phyloP scores from a whole-genome alignment of 2,797 vertebrate species.

The Acanthurus tractus region DNA sequence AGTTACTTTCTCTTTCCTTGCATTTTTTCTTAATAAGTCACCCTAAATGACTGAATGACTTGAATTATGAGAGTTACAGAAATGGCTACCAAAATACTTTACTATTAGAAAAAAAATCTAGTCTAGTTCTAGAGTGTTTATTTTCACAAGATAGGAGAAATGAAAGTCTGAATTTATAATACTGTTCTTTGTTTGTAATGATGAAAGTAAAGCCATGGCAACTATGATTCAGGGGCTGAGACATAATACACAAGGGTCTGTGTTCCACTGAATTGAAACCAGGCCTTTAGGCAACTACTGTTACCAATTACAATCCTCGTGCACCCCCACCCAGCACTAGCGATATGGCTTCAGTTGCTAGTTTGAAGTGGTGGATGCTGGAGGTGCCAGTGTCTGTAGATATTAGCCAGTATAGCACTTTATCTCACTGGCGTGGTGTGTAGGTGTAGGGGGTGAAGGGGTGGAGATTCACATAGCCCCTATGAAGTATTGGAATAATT shows the following conservation, averaged over 20 bases:
- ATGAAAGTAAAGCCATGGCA: neutral
- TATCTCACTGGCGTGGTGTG: slow-evolving; percentile 50
- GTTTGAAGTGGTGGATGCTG: slow-evolving; percentile 46
- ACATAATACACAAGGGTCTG: neutral
- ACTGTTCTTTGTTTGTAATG: neutral
- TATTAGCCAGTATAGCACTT: slow-evolving; percentile 52
- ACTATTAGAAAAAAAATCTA: neutral
- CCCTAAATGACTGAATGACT: neutral
- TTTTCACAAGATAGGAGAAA: neutral
- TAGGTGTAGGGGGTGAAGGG: slow-evolving; percentile 13
- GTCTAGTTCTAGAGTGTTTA: neutral
- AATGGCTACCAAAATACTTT: neutral
- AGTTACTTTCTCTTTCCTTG: neutral
- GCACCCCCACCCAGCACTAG: neutral
- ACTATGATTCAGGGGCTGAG: neutral
- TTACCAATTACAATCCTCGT: neutral
- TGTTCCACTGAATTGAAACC: slow-evolving; percentile 19
- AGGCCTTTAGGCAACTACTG: neutral
- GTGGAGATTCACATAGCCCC: neutral
- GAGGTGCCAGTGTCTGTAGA: slow-evolving; percentile 36
- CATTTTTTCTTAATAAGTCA: neutral
- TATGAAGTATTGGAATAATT: slow-evolving; percentile 9
- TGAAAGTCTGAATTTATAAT: neutral
- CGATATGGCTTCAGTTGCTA: slow-evolving; percentile 6
- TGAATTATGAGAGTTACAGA: neutral